phyloP scores from a whole-genome alignment of 2,113 vertebrate species.

The Rhynchomys soricoides region DNA sequence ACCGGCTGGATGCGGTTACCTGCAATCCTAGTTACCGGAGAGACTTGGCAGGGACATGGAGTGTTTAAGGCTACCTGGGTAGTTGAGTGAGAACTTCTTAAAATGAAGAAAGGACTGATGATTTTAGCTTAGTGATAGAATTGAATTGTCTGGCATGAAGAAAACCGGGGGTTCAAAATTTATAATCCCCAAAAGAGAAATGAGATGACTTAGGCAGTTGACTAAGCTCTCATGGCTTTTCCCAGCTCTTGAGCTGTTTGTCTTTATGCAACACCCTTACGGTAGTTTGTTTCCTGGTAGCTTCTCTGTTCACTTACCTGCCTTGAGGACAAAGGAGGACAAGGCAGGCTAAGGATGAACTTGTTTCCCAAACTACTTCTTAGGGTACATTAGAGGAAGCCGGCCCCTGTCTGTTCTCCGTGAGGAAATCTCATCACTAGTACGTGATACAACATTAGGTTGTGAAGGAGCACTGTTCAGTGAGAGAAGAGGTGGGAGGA shows the following conservation, averaged over 20 bases:
- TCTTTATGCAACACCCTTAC: background rate
- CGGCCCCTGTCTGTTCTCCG: background rate
- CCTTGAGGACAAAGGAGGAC: background rate
- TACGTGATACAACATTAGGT: background rate
- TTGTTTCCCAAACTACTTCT: background rate
- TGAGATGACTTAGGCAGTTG: background rate
- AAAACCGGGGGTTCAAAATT: background rate
- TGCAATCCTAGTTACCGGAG: background rate
- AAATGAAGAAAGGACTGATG: background rate
- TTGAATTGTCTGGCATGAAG: background rate
- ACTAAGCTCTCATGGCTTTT: background rate
- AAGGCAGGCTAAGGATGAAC: background rate
- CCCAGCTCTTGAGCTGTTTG: background rate
- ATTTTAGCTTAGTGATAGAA: background rate
- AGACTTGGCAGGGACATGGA: background rate
- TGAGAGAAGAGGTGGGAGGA: background rate
- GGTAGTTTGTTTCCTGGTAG: background rate
- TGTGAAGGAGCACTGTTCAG: background rate
- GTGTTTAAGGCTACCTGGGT: too few relatives aligned
- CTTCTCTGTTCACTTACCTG: background rate
- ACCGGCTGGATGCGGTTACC: background rate
- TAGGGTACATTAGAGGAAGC: background rate
- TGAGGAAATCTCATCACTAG: background rate
- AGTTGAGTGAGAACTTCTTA: background rate
- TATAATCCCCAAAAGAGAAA: background rate